Evolutionary conservation across 2,888 invertebrate genomes (phyloP).

Genomic region (Ashinkailepas kermadecensis): DNA sequence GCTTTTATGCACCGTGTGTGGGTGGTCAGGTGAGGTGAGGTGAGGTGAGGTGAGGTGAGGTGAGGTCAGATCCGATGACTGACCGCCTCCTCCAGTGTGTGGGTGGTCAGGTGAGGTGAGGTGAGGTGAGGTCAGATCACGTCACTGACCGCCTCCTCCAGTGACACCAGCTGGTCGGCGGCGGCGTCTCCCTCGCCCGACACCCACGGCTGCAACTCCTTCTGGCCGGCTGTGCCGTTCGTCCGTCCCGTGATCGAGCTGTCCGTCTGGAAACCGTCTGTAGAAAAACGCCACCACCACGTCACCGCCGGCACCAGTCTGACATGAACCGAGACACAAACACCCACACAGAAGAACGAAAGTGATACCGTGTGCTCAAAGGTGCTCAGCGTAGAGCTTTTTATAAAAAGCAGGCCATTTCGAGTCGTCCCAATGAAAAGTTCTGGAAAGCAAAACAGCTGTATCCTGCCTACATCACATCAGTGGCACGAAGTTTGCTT

Average conservation of each 20-base stretch:
- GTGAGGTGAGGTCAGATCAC: neutral
- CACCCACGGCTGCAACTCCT: slow-evolving; percentile 87
- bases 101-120: too few relatives aligned
- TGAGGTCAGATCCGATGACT: neutral
- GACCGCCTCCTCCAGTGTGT: neutral
- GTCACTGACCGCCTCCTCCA: neutral
- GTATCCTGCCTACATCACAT: too few relatives aligned
- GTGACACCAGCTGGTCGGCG: slow-evolving; percentile 24
- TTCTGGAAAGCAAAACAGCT: too few relatives aligned
- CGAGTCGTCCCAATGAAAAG: too few relatives aligned
- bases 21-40: too few relatives aligned
- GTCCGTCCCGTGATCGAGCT: slow-evolving; percentile 72
- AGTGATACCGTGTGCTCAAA: too few relatives aligned
- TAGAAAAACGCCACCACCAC: slow-evolving; percentile 9
- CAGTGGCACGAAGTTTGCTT: too few relatives aligned
- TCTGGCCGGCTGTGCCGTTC: slow-evolving; percentile 65
- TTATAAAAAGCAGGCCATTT: too few relatives aligned
- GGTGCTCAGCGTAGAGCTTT: too few relatives aligned
- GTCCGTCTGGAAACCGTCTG: slow-evolving; percentile 72
- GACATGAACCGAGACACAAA: neutral
- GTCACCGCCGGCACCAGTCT: neutral
- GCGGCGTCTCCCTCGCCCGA: slow-evolving; percentile 45
- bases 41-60: neutral
- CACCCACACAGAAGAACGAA: neutral
- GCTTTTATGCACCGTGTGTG: too few relatives aligned